Percentiles rank a stretch among this genome's conserved stretches.
These are phyloP conservation scores for Eulemur coronatus DNA, from an alignment of 2,797 vertebrate species.

Conservation along the genomic window DNA sequence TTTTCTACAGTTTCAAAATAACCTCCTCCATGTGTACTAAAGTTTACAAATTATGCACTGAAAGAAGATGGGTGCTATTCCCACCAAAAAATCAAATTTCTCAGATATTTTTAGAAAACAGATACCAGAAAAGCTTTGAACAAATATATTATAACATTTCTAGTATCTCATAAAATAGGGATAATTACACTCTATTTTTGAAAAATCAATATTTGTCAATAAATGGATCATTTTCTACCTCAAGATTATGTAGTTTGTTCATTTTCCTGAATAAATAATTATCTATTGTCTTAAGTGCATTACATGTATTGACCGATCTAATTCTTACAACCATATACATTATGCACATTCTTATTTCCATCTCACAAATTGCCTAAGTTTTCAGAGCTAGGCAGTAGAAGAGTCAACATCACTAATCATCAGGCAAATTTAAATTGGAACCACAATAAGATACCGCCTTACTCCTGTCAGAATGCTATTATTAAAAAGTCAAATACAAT, in stretches of 20 bases:
- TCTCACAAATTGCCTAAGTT: not conserved
- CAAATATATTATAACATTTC: not conserved
- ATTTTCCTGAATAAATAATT: slow-evolving; percentile 20
- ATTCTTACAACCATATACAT: not conserved
- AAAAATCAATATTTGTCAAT: not conserved
- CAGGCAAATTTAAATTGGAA: too few species aligned
- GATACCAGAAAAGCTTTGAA: not conserved
- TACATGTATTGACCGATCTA: not conserved
- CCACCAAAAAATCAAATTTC: not conserved
- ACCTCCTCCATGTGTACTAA: not conserved
- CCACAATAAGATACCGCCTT: too few species aligned
- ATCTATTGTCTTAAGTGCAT: not conserved
- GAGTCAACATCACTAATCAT: not conserved
- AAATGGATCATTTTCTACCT: not conserved
- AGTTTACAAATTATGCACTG: not conserved
- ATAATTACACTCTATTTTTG: not conserved
- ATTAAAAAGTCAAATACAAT: too few species aligned
- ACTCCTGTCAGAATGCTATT: too few species aligned
- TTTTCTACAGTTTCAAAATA: not conserved
- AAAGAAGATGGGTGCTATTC: not conserved
- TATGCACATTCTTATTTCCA: not conserved
- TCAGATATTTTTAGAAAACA: not conserved
- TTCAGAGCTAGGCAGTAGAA: not conserved
- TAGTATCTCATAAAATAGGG: not conserved
- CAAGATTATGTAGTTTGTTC: not conserved